These are phyloP conservation scores for Eristalis intricaria DNA, from an alignment of 2,888 invertebrate species.

Conservation along the genomic window DNA sequence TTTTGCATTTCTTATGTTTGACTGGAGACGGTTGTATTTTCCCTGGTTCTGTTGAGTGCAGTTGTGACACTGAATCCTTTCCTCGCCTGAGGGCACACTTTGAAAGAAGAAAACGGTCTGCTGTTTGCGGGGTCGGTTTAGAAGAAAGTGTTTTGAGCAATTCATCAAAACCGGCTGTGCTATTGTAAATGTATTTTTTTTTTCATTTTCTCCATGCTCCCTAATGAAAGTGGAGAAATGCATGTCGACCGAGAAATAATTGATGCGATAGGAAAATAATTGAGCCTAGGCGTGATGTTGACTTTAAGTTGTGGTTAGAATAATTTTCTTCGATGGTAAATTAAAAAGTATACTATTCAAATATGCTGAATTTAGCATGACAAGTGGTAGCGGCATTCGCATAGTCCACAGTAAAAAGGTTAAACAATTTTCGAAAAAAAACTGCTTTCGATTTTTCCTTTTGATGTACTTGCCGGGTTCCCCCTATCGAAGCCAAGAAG, in stretches of 20 bases:
- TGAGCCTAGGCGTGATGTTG: not conserved
- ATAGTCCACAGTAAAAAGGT: too few species aligned
- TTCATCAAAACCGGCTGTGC: slow-evolving; percentile 47
- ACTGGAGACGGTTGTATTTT: not conserved
- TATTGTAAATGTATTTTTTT: slow-evolving; percentile 5
- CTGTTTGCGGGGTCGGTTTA: slow-evolving; percentile 19
- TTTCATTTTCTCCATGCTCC: not conserved
- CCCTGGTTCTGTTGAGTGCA: not conserved
- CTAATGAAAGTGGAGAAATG: slow-evolving; percentile 35
- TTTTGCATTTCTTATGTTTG: not conserved
- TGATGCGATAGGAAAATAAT: slow-evolving; percentile 43
- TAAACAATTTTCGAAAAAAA: too few species aligned
- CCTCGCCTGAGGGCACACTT: slow-evolving; percentile 55
- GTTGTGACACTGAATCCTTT: slow-evolving; percentile 57
- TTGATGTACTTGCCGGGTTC: too few species aligned
- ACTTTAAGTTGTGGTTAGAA: not conserved
- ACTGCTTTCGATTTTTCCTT: too few species aligned
- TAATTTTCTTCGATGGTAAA: not conserved
- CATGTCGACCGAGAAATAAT: slow-evolving; percentile 37
- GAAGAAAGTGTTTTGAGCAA: slow-evolving; percentile 59
- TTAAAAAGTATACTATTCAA: not conserved
- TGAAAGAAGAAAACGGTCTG: slow-evolving; percentile 2
- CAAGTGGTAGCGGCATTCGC: too few species aligned
- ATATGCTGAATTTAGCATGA: not conserved
- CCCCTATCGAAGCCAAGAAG: too few species aligned